Evolutionary conservation across 2,113 vertebrate species (phyloP).

Genomic region (Hypomesus transpacificus): DNA sequence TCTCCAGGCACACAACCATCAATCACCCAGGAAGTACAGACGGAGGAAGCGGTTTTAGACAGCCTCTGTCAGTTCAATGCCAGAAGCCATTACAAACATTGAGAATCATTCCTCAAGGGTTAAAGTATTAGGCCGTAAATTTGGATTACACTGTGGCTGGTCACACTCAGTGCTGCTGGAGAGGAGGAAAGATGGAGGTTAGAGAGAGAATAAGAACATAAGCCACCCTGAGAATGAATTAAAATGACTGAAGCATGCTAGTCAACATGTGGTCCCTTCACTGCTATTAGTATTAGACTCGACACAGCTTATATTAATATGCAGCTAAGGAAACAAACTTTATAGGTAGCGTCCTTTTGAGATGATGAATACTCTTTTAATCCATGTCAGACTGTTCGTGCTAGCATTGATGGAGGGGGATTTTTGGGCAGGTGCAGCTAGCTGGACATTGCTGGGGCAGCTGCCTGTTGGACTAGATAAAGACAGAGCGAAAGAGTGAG

Average conservation of each 20-base stretch:
- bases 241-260: neutral
- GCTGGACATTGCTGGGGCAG: constrained; percentile 62
- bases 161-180: constrained; percentile 68
- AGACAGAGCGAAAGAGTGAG: neutral
- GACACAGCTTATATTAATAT: neutral
- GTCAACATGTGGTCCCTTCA: neutral
- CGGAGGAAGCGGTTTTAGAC: constrained; percentile 22
- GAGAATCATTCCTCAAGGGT: constrained; percentile 61
- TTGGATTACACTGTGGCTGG: constrained; percentile 52
- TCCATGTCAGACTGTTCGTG: constrained; percentile 21
- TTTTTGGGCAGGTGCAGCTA: constrained; percentile 55
- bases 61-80: constrained; percentile 50
- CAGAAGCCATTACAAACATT: constrained; percentile 66
- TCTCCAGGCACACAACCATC: constrained; percentile 49
- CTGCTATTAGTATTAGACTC: too few species aligned
- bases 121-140: constrained; percentile 75
- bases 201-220: neutral
- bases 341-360: neutral
- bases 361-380: constrained; percentile 32
- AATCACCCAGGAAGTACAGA: constrained; percentile 57
- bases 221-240: constrained; percentile 9
- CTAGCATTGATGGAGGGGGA: constrained; percentile 34
- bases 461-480: constrained; percentile 58
- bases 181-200: constrained; percentile 25
- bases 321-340: neutral